Evolutionary conservation across 2,113 vertebrate genomes (phyloP).

Genomic region (Dolichotis patagonum): DNA sequence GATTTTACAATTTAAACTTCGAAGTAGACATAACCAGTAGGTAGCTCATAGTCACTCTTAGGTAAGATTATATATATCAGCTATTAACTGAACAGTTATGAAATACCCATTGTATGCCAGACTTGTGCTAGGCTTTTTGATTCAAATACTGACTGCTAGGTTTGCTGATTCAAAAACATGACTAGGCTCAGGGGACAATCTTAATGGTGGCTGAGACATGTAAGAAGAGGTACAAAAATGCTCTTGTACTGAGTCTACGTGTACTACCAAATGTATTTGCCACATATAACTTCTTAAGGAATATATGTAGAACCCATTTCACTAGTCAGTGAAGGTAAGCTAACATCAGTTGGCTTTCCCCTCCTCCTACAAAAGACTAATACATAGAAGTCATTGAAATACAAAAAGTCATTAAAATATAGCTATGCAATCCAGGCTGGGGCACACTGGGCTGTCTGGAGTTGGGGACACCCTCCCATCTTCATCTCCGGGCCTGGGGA

Average conservation of each 20-base stretch:
- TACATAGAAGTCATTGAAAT: slow-evolving; percentile 39
- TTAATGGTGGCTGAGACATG: slow-evolving; percentile 43
- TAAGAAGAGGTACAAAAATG: slow-evolving; percentile 33
- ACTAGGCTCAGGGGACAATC: slow-evolving; percentile 15
- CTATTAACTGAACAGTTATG: slow-evolving; percentile 28
- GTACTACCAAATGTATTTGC: background rate
- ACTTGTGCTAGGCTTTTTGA: slow-evolving; percentile 13
- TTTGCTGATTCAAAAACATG: slow-evolving; percentile 55
- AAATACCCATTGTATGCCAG: background rate
- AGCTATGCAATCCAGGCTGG: slow-evolving; percentile 38
- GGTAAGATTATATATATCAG: slow-evolving; percentile 26
- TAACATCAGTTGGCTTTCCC: slow-evolving; percentile 31
- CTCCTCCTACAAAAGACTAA: slow-evolving; percentile 7
- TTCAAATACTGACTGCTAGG: slow-evolving; percentile 48
- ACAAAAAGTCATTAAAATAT: too few species aligned
- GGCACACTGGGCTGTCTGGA: slow-evolving; percentile 46
- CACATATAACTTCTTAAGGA: slow-evolving; percentile 32
- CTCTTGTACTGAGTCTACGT: background rate
- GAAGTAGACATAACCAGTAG: background rate
- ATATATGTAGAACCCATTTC: slow-evolving; percentile 33
- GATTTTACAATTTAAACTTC: background rate
- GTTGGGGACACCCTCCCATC: background rate
- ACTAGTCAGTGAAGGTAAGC: background rate
- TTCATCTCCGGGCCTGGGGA: slow-evolving; percentile 63
- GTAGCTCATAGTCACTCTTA: background rate